Conservation (phyloP, 2,113 vertebrate genomes). For the Platichthys flesus region DNA sequence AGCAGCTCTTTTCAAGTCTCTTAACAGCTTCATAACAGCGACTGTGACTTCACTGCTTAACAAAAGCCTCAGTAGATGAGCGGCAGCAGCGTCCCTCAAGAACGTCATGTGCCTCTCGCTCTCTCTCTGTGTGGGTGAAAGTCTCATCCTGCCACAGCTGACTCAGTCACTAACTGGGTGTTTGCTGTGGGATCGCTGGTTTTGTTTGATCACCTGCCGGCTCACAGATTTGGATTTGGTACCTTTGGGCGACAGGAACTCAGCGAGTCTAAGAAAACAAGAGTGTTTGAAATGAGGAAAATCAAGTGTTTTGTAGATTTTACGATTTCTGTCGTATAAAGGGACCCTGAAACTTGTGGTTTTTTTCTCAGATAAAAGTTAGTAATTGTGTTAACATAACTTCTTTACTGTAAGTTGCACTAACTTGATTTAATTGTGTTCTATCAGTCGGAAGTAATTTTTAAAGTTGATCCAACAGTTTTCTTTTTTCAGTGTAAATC, state of each 20-base stretch:
- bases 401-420: too few relatives aligned
- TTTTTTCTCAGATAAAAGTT: too few relatives aligned
- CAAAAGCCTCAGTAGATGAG: neutral
- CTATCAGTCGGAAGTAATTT: too few relatives aligned
- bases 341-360: neutral
- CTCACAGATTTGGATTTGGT: neutral
- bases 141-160: neutral
- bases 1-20: neutral
- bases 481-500: neutral
- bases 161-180: conserved; percentile 6
- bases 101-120: neutral
- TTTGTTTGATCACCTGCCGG: conserved; percentile 32
- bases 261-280: neutral
- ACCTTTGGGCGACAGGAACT: conserved; percentile 1
- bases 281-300: neutral
- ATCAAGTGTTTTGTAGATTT: neutral
- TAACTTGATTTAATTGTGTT: too few relatives aligned
- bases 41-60: neutral
- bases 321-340: neutral
- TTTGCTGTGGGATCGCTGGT: conserved; percentile 19
- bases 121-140: too few relatives aligned
- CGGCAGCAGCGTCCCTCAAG: neutral
- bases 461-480: too few relatives aligned
- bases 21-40: neutral
- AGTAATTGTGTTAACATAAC: too few relatives aligned